Conservation (phyloP, 2,113 vertebrate species). For the Microcebus tavaratra region DNA sequence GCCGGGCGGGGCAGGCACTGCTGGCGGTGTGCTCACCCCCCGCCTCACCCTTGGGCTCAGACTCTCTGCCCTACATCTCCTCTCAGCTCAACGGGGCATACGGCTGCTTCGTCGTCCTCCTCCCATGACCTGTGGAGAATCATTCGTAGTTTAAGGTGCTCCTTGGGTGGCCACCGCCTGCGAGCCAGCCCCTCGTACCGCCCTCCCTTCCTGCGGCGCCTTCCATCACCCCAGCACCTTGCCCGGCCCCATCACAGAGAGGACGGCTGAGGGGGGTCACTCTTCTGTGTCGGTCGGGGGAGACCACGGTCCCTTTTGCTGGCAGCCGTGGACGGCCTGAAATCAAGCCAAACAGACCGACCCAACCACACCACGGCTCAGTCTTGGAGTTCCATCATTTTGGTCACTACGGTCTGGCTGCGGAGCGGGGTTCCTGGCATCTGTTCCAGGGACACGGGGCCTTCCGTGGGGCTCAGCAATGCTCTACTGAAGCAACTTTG, state of each 20-base stretch:
- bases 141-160: slow-evolving; percentile 77
- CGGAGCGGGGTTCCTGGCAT: not conserved
- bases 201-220: not conserved
- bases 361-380: accelerated
- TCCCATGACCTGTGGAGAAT: slow-evolving; percentile 94
- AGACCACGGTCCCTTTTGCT: too few species aligned
- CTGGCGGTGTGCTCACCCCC: slow-evolving; percentile 89
- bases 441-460: not conserved
- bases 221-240: not conserved
- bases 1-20: slow-evolving; percentile 57
- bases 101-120: slow-evolving; percentile 89
- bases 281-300: accelerated
- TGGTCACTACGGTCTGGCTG: not conserved
- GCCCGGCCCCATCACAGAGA: not conserved
- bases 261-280: too few species aligned
- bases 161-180: not conserved
- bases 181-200: not conserved
- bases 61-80: slow-evolving; percentile 92
- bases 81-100: slow-evolving; percentile 91
- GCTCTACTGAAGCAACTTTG: not conserved
- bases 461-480: not conserved
- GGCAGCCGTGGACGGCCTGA: not conserved
- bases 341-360: not conserved
- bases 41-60: slow-evolving; percentile 87
- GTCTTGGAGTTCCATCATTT: too few species aligned